Evolutionary conservation across 2,113 vertebrate species (phyloP).

Genomic region (Solea senegalensis): DNA sequence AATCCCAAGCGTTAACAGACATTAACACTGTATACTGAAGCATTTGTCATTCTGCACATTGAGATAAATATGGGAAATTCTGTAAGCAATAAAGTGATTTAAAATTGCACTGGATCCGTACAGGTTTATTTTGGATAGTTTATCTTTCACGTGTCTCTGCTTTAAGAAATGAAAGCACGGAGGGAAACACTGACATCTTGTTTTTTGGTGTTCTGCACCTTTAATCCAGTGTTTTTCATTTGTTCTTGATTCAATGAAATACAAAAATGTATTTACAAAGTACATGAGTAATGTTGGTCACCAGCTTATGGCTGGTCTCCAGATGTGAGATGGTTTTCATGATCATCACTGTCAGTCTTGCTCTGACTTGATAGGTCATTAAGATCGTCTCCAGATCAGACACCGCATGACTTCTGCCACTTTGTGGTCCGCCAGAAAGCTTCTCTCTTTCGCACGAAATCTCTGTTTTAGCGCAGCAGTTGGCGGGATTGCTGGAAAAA

Average conservation of each 20-base stretch:
- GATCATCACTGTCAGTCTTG: constrained; percentile 1
- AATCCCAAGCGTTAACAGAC: too few species aligned
- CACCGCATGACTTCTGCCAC: constrained; percentile 28
- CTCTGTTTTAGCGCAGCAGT: too few species aligned
- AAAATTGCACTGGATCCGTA: too few species aligned
- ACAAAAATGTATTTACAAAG: not conserved
- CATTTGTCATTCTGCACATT: too few species aligned
- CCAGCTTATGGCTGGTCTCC: not conserved
- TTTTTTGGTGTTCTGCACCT: not conserved
- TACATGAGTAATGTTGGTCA: constrained; percentile 3
- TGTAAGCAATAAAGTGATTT: too few species aligned
- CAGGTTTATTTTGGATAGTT: too few species aligned
- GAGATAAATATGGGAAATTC: too few species aligned
- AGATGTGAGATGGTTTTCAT: constrained; percentile 29
- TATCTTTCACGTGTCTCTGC: too few species aligned
- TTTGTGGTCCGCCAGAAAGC: constrained; percentile 27
- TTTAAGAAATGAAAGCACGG: too few species aligned
- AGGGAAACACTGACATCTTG: constrained; percentile 50
- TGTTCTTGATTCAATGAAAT: not conserved
- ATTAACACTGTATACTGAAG: too few species aligned
- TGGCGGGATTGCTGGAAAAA: too few species aligned
- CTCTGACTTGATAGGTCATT: constrained; percentile 1
- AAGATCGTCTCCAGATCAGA: not conserved
- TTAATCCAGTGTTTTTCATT: constrained; percentile 6
- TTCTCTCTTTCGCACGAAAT: not conserved